Percentiles rank a stretch among this genome's conserved stretches.
Conservation (phyloP, 2,113 vertebrate genomes). For the Corapipo altera region DNA sequence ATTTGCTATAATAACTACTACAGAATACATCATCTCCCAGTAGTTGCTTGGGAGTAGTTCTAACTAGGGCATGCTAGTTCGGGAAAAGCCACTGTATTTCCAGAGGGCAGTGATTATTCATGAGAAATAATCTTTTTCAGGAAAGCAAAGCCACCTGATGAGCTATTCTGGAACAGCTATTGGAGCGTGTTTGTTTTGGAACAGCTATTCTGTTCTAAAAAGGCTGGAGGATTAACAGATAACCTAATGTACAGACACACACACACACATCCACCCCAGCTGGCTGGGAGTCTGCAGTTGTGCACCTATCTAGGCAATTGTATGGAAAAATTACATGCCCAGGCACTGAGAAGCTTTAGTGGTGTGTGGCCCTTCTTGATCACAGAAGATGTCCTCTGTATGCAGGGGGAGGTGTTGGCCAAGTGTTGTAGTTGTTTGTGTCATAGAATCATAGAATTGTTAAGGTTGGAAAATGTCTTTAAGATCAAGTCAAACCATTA, state of each 20-base stretch:
- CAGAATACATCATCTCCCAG: background rate
- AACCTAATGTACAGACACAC: background rate
- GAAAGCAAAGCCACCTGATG: background rate
- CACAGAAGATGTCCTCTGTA: background rate
- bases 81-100: background rate
- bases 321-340: background rate
- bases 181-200: background rate
- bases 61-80: background rate
- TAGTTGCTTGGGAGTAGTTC: background rate
- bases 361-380: background rate
- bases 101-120: background rate
- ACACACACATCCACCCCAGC: background rate
- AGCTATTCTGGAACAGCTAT: background rate
- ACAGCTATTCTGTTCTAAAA: background rate
- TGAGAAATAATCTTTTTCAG: background rate
- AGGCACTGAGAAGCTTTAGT: background rate
- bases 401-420: background rate
- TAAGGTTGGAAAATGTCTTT: background rate
- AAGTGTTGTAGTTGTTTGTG: background rate
- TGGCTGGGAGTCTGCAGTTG: background rate
- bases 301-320: background rate
- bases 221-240: background rate
- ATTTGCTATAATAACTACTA: background rate
- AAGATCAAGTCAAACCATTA: background rate
- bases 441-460: background rate